A percentile compares a stretch with the other conserved stretches of the same genome.
Evolutionary conservation across 2,797 vertebrate genomes (phyloP).

Genomic region (Anniella stebbinsi): DNA sequence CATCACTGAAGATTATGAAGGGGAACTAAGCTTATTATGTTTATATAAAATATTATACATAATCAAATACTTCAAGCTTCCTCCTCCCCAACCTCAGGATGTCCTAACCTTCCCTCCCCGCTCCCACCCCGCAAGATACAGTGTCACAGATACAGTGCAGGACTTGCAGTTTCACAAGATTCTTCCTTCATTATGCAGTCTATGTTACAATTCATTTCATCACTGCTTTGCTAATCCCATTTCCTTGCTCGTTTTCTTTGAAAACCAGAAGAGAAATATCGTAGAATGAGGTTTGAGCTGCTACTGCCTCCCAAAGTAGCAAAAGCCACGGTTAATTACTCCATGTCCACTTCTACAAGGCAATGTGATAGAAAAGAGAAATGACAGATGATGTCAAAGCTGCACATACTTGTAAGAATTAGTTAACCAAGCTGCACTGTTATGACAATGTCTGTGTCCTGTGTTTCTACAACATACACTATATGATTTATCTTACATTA

Average conservation of each 20-base stretch:
- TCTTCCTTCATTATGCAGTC: conserved; percentile 77
- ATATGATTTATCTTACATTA: conserved; percentile 42
- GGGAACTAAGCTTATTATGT: conserved; percentile 75
- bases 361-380: conserved; percentile 43
- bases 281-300: conserved; percentile 33
- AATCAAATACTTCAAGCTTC: conserved; percentile 74
- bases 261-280: conserved; percentile 32
- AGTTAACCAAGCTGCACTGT: conserved; percentile 64
- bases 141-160: conserved; percentile 71
- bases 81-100: conserved; percentile 26
- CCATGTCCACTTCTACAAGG: not conserved
- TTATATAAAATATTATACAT: conserved; percentile 78
- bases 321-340: conserved; percentile 8
- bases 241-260: conserved; percentile 29
- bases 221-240: conserved; percentile 50
- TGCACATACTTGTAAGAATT: conserved; percentile 51
- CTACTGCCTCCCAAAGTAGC: conserved; percentile 9
- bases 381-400: conserved; percentile 58
- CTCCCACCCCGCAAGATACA: conserved; percentile 58
- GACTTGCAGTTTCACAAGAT: conserved; percentile 63
- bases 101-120: conserved; percentile 56
- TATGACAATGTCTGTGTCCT: conserved; percentile 65
- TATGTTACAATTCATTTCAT: conserved; percentile 67
- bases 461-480: conserved; percentile 59
- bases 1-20: conserved; percentile 78